Conservation (phyloP, 1,140 invertebrate genomes). For the Papilio helenus region DNA sequence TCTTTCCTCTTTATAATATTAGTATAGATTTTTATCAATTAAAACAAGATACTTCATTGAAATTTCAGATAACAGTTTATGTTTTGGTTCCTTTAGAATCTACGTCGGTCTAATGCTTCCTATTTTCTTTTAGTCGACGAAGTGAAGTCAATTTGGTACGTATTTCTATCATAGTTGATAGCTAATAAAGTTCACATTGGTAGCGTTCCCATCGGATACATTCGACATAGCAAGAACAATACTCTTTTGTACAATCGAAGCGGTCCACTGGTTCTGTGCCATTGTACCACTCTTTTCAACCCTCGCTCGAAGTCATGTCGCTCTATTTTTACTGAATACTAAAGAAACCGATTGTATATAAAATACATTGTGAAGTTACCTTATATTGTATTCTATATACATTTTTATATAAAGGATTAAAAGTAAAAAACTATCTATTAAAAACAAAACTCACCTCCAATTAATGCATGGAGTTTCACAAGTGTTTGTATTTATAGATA, state of each 20-base stretch:
- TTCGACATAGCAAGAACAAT: conserved; percentile 76
- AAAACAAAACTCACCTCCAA: too few relatives aligned
- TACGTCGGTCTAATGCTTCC: neutral
- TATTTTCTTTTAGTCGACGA: neutral
- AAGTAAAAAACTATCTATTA: too few relatives aligned
- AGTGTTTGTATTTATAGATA: too few relatives aligned
- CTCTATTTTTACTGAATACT: conserved; percentile 60
- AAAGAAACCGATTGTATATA: conserved; percentile 48
- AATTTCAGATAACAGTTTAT: neutral
- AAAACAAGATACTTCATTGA: too few relatives aligned
- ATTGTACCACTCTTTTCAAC: conserved; percentile 60
- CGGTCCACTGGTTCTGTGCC: conserved; percentile 51
- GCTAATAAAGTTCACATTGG: conserved; percentile 59
- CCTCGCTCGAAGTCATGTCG: conserved; percentile 56
- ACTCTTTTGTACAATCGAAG: conserved; percentile 63
- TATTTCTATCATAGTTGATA: conserved; percentile 38
- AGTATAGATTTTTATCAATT: too few relatives aligned
- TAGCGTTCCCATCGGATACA: conserved; percentile 64
- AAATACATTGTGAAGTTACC: neutral
- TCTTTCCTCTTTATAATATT: too few relatives aligned
- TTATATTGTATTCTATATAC: neutral
- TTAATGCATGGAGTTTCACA: too few relatives aligned
- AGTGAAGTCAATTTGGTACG: neutral
- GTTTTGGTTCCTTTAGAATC: neutral
- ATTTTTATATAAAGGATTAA: neutral